Percentiles rank a stretch among this genome's conserved stretches.
These are phyloP conservation scores for Lepidostoma basale DNA, from an alignment of 1,140 invertebrate species.

Conservation along the genomic window DNA sequence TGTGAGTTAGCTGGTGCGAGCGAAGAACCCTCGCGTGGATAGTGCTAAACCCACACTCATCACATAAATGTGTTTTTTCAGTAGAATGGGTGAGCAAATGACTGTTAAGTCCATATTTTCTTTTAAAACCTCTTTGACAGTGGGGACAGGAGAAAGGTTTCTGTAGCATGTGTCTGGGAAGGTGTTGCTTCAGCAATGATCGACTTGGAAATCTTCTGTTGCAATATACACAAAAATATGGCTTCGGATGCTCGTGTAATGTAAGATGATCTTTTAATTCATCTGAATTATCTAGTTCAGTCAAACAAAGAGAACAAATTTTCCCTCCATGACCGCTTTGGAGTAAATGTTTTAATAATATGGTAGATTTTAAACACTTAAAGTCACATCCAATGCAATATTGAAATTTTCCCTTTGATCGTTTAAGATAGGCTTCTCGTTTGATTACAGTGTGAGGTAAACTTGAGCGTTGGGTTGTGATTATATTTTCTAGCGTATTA, in stretches of 20 bases:
- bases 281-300: slow-evolving; percentile 53
- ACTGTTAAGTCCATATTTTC: slow-evolving; percentile 66
- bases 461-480: not conserved
- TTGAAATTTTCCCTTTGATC: slow-evolving; percentile 49
- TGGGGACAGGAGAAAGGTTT: slow-evolving; percentile 64
- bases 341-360: slow-evolving; percentile 54
- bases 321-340: slow-evolving; percentile 58
- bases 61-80: slow-evolving; percentile 66
- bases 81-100: slow-evolving; percentile 64
- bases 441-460: not conserved
- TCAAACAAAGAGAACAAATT: slow-evolving; percentile 60
- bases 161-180: slow-evolving; percentile 63
- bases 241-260: slow-evolving; percentile 57
- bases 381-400: slow-evolving; percentile 53
- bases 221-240: slow-evolving; percentile 63
- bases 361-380: slow-evolving; percentile 53
- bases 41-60: slow-evolving; percentile 67
- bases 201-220: slow-evolving; percentile 61
- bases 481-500: too few species aligned
- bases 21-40: slow-evolving; percentile 65
- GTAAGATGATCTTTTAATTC: slow-evolving; percentile 57
- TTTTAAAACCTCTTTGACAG: slow-evolving; percentile 67
- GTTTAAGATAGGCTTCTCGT: slow-evolving; percentile 16
- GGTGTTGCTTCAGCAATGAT: slow-evolving; percentile 60
- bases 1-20: slow-evolving; percentile 63